phyloP scores from a whole-genome alignment of 2,113 vertebrate genomes.

The Micronycteris hirsuta region DNA sequence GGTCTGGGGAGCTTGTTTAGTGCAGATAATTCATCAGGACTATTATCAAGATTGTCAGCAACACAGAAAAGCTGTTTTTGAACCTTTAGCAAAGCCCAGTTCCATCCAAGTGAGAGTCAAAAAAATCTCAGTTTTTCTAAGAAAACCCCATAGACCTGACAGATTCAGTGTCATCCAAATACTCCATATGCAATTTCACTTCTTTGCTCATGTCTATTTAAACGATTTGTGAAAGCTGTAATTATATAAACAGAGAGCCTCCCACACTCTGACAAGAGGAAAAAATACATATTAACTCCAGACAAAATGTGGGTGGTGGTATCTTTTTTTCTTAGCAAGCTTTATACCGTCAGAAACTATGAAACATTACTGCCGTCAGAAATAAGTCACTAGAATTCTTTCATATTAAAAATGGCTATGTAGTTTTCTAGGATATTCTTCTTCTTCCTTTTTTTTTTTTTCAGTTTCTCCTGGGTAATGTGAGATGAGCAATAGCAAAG shows the following conservation, averaged over 20 bases:
- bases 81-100: conserved; percentile 36
- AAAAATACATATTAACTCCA: conserved; percentile 77
- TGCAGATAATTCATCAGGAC: conserved; percentile 25
- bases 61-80: conserved; percentile 30
- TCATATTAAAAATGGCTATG: conserved; percentile 22
- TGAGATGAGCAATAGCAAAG: conserved; percentile 3
- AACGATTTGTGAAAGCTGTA: conserved; percentile 67
- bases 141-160: conserved; percentile 41
- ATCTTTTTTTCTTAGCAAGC: conserved; percentile 1
- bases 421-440: conserved; percentile 2
- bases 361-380: conserved; percentile 24
- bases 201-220: conserved; percentile 70
- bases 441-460: not conserved
- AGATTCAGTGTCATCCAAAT: conserved; percentile 55
- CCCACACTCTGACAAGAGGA: conserved; percentile 69
- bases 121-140: conserved; percentile 59
- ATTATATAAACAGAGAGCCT: conserved; percentile 74
- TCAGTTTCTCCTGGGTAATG: not conserved
- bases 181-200: conserved; percentile 57
- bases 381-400: conserved; percentile 11
- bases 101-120: conserved; percentile 45
- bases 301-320: conserved; percentile 66
- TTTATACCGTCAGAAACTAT: conserved; percentile 52
- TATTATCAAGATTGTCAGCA: conserved; percentile 4
- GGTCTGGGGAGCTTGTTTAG: not conserved